Conservation (phyloP, 2,113 vertebrate genomes). For the Zosterops borbonicus region DNA sequence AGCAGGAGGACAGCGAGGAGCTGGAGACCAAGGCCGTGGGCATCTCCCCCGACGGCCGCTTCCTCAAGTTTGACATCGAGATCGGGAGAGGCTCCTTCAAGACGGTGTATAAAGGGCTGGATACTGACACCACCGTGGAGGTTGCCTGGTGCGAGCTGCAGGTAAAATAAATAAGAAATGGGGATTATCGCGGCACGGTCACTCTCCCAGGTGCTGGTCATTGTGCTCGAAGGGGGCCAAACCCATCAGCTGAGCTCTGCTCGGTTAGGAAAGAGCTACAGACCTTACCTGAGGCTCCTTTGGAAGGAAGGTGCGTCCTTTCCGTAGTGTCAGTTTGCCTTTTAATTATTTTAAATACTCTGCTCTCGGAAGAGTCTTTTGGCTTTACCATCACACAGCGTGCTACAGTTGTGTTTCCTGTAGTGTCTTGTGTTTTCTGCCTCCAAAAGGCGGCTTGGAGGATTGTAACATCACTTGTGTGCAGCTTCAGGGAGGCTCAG, state of each 20-base stretch:
- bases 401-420: background rate
- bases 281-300: background rate
- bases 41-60: constrained; percentile 93
- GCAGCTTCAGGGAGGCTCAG: background rate
- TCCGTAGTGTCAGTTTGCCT: background rate
- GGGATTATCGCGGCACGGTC: background rate
- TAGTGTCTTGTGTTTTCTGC: background rate
- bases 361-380: background rate
- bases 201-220: constrained; percentile 3
- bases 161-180: constrained; percentile 72
- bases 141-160: constrained; percentile 98
- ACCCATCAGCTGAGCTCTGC: background rate
- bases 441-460: background rate
- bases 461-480: background rate
- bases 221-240: background rate
- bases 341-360: background rate
- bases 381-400: background rate
- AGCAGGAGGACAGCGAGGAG: constrained; percentile 94
- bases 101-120: constrained; percentile 97
- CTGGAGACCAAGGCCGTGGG: constrained; percentile 96
- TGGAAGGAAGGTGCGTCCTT: background rate
- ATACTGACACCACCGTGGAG: constrained; percentile 97
- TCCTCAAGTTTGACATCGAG: constrained; percentile 98
- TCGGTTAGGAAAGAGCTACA: background rate
- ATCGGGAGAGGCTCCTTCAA: constrained; percentile 97